These are phyloP conservation scores for Centropus unirufus DNA, from an alignment of 2,113 vertebrate species.

Conservation along the genomic window DNA sequence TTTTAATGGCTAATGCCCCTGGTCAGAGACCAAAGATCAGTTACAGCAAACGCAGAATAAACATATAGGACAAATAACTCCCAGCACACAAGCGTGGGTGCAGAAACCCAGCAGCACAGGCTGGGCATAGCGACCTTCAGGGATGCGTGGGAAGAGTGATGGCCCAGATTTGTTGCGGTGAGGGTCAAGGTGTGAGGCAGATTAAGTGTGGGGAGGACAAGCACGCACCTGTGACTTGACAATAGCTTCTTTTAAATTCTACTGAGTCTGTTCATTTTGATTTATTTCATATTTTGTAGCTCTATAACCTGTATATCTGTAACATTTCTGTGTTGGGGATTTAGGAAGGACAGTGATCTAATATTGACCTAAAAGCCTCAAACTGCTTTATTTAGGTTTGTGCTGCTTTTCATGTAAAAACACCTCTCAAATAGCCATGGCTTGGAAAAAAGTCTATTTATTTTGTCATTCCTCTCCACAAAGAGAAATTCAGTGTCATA, in stretches of 20 bases:
- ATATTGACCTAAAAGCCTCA: neutral
- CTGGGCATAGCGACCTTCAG: neutral
- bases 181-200: neutral
- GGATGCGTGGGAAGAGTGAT: fast-evolving
- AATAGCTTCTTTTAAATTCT: neutral
- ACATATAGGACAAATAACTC: neutral
- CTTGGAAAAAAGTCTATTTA: neutral
- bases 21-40: neutral
- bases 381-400: neutral
- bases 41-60: neutral
- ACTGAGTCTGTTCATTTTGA: neutral
- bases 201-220: neutral
- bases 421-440: neutral
- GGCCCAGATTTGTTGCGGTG: neutral
- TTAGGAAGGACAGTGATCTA: neutral
- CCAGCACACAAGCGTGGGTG: neutral
- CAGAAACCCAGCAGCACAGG: fast-evolving
- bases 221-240: neutral
- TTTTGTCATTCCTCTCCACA: neutral
- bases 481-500: neutral
- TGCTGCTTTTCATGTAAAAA: neutral
- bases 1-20: neutral
- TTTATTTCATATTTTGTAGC: neutral
- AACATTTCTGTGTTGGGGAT: fast-evolving
- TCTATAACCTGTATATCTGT: fast-evolving